Conservation (phyloP, 2,888 invertebrate species). For the Pomacea canaliculata region DNA sequence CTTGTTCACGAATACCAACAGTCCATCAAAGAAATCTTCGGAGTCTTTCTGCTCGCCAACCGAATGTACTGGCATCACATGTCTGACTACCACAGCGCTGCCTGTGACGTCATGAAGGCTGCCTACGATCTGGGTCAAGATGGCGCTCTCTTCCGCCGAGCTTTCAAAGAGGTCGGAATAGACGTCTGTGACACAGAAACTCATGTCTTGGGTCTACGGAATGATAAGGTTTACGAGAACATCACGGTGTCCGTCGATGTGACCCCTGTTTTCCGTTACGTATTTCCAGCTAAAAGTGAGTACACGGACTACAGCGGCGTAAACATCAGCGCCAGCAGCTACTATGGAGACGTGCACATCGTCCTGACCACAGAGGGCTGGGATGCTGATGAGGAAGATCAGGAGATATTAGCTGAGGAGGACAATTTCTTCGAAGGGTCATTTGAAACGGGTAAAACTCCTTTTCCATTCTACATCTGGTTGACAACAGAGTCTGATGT, state of each 20-base stretch:
- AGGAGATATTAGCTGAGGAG: slow-evolving; percentile 2
- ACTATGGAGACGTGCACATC: slow-evolving; percentile 10
- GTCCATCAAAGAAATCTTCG: slow-evolving; percentile 39
- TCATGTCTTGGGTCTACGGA: slow-evolving; percentile 6
- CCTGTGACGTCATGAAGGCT: slow-evolving; percentile 48
- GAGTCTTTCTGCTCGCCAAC: slow-evolving; percentile 47
- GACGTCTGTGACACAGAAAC: slow-evolving; percentile 10
- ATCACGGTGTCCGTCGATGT: slow-evolving; percentile 12
- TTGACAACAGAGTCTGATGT: no score
- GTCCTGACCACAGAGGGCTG: slow-evolving; percentile 4
- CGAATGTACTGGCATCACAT: slow-evolving; percentile 46
- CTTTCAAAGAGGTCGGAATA: slow-evolving; percentile 46
- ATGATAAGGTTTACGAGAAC: neutral
- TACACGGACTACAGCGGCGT: neutral
- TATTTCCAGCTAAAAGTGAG: neutral
- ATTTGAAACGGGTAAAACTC: no score
- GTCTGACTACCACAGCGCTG: slow-evolving; percentile 40
- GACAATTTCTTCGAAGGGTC: neutral
- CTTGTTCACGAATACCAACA: slow-evolving; percentile 37
- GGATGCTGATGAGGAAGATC: neutral
- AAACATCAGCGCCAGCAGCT: slow-evolving; percentile 17
- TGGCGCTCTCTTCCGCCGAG: slow-evolving; percentile 33
- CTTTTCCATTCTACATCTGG: no score
- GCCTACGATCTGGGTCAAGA: slow-evolving; percentile 47
- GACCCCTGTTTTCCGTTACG: slow-evolving; percentile 5